These are phyloP conservation scores for Cantharis rufa DNA, from an alignment of 2,888 invertebrate genomes.

Conservation along the genomic window DNA sequence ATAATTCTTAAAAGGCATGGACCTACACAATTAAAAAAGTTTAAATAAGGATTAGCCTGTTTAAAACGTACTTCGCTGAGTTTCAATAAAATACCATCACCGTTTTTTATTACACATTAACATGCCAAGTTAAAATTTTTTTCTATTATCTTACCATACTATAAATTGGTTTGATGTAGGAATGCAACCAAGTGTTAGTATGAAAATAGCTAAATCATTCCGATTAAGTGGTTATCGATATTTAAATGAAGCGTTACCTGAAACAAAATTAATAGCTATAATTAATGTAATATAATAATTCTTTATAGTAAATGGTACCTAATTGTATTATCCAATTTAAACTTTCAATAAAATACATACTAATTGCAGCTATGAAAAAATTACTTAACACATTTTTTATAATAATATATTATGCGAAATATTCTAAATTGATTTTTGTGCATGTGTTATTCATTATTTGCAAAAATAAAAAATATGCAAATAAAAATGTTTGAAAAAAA, in stretches of 20 bases:
- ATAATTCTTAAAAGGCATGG: background rate
- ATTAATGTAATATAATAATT: background rate
- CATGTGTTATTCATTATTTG: background rate
- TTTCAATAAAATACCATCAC: background rate
- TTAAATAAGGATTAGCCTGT: background rate
- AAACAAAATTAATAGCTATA: background rate
- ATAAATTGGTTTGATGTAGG: background rate
- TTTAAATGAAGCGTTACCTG: background rate
- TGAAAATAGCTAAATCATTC: conserved; percentile 1
- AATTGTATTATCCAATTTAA: background rate
- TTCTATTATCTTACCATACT: background rate
- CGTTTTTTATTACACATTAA: background rate
- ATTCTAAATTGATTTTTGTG: background rate
- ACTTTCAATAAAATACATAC: background rate
- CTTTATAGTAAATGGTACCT: background rate
- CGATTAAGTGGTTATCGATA: conserved; percentile 1
- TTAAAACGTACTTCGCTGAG: background rate
- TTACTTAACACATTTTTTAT: background rate
- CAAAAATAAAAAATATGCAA: background rate
- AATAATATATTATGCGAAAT: background rate
- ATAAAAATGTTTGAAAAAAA: background rate
- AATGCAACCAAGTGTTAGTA: background rate
- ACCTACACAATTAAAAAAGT: background rate
- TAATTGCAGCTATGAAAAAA: background rate
- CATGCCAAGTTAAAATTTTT: background rate